phyloP scores from a whole-genome alignment of 1,140 invertebrate species.

The Arion vulgaris region DNA sequence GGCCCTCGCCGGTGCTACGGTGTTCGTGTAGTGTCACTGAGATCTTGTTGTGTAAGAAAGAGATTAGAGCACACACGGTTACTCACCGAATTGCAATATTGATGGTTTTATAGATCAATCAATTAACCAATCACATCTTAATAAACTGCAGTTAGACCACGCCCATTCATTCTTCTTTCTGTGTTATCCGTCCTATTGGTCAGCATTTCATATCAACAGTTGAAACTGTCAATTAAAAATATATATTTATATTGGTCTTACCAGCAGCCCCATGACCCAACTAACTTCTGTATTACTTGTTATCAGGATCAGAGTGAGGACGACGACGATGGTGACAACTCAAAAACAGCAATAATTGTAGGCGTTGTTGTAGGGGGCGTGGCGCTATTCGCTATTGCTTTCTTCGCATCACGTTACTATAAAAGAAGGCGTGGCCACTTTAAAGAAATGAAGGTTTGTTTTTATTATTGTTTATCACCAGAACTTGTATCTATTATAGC shows the following conservation, averaged over 20 bases:
- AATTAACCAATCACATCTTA: too few species aligned
- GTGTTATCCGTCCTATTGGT: too few species aligned
- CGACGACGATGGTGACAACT: slow-evolving; percentile 18
- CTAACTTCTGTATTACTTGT: background rate
- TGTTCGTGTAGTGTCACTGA: too few species aligned
- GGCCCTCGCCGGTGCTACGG: too few species aligned
- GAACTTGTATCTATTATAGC: too few species aligned
- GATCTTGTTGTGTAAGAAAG: too few species aligned
- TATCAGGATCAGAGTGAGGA: background rate
- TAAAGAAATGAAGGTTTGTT: slow-evolving; percentile 21
- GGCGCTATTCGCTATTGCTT: slow-evolving; percentile 39
- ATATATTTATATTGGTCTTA: background rate
- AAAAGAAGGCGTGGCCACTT: slow-evolving; percentile 33
- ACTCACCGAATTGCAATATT: too few species aligned
- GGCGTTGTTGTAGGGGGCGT: slow-evolving; percentile 43
- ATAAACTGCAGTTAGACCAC: too few species aligned
- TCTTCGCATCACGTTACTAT: slow-evolving; percentile 33
- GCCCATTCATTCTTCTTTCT: too few species aligned
- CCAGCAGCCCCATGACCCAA: background rate
- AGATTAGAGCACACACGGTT: too few species aligned
- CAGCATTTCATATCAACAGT: background rate
- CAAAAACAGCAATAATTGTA: slow-evolving; percentile 42
- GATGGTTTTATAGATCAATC: too few species aligned
- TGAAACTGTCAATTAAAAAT: background rate
- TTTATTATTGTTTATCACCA: background rate